Evolutionary conservation across 2,797 vertebrate genomes (phyloP), one percentile per base, ranked within the genome.

Genomic region (Macroramphosus scolopax): DNA sequence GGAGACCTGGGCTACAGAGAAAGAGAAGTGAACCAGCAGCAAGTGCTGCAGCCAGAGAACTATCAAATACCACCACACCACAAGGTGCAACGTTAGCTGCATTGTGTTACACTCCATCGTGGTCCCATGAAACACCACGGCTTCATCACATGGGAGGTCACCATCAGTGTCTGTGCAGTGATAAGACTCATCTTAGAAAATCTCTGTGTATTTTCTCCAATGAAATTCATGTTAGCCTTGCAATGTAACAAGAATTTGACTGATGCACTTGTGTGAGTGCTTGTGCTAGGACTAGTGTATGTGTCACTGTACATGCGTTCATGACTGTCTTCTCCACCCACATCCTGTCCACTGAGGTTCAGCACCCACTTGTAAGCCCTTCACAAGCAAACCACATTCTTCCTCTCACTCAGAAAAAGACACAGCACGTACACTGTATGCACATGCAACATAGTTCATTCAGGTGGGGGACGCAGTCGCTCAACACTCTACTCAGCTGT

Each of bases 1-100:
- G 68, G 70, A 87, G 87, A 83, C 82, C 82, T 84, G 77, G 81
- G 80, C 81, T 80, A 67, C 77, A 80, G 76, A 82, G 75, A 82
- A 80, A 59, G 54, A 78, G 68, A 71, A 85, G 74, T 75, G 75
- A 86, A 78, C 69, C 72, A 43, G 62, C 47, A 53, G 61, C 62
- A 17, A 78, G 77, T 25, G 41, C 63, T 50, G 54, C 55, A 65
- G 56, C 55, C 69, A 28, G 52, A 72, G 59, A 81, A 46, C 57
- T 58, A 58, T 61, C 50, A 51, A 68, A 82, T 70, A 60, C 51
- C 78, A 65, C 6, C 56, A 50, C 64, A 65, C 42, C 62, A 18
- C 31, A 63, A 65, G 40, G 42, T 63, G 53, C 35, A 36, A 67
- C 50, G 41, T 28, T 16, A 20, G 29, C 54, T n/a, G 32, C 35